phyloP scores from a whole-genome alignment of 2,797 vertebrate genomes.

The Molossus alvarezi region DNA sequence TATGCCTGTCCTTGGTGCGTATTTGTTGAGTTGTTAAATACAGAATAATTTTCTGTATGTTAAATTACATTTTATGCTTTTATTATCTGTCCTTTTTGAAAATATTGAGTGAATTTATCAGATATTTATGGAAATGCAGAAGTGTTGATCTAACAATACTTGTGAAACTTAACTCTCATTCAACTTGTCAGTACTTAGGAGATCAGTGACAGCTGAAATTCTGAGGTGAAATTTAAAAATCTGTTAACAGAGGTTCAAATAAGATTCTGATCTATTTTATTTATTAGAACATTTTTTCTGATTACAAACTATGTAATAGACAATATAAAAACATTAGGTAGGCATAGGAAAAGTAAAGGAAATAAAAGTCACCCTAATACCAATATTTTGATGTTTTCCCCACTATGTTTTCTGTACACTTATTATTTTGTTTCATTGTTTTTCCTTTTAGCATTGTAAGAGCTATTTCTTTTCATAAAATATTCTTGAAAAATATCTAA shows the following conservation, averaged over 20 bases:
- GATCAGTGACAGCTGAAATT: neutral
- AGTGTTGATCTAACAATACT: neutral
- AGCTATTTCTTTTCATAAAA: conserved; percentile 39
- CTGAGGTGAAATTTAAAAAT: neutral
- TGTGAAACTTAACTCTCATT: conserved; percentile 11
- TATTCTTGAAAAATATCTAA: conserved; percentile 14
- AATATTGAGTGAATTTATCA: conserved; percentile 38
- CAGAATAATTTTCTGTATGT: neutral
- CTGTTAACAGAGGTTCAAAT: neutral
- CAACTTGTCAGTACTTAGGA: neutral
- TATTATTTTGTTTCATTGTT: conserved; percentile 10
- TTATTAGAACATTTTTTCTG: neutral
- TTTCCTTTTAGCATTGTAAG: neutral
- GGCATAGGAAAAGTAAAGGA: neutral
- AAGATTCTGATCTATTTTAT: neutral
- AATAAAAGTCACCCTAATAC: neutral
- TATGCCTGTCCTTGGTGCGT: neutral
- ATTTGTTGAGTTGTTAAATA: neutral
- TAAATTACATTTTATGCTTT: neutral
- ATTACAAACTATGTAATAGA: neutral
- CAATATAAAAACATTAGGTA: neutral
- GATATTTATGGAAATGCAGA: neutral
- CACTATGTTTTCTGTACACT: neutral
- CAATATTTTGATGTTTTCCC: neutral
- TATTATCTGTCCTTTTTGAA: neutral